Evolutionary conservation across 2,797 vertebrate species (phyloP).

Genomic region (Leucoraja ocellata): DNA sequence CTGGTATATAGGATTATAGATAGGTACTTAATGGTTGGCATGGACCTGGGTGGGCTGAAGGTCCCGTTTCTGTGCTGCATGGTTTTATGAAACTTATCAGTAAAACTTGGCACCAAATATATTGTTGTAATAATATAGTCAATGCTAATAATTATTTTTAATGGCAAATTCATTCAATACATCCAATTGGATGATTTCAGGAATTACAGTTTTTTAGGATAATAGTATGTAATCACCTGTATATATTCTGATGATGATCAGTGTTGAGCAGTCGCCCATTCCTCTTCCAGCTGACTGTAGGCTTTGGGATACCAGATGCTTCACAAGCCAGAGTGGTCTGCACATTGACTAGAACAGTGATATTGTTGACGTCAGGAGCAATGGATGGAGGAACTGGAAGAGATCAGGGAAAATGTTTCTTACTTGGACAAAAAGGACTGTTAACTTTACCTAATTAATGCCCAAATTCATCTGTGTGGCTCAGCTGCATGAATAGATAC

Average conservation of each 20-base stretch:
- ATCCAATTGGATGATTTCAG: too few species aligned
- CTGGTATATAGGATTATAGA: too few species aligned
- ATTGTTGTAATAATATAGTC: not conserved
- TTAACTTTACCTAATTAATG: not conserved
- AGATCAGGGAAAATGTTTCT: not conserved
- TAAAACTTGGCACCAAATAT: not conserved
- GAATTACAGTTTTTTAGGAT: not conserved
- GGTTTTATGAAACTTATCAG: not conserved
- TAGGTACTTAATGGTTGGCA: too few species aligned
- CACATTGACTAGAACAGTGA: constrained; percentile 80
- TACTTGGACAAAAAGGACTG: not conserved
- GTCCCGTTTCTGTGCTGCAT: not conserved
- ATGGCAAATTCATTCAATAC: not conserved
- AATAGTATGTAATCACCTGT: constrained; percentile 66
- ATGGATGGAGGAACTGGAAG: constrained; percentile 75
- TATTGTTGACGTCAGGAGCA: constrained; percentile 62
- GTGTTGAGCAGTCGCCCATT: constrained; percentile 69
- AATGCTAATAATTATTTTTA: not conserved
- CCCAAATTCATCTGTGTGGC: not conserved
- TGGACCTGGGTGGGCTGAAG: too few species aligned
- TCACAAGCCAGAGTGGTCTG: constrained; percentile 87
- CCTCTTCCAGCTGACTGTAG: constrained; percentile 76
- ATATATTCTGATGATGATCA: constrained; percentile 89
- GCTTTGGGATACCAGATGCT: constrained; percentile 82
- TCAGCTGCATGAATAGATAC: not conserved